Evolutionary conservation across 1,140 invertebrate species (phyloP).

Genomic region (Bombus turneri): DNA sequence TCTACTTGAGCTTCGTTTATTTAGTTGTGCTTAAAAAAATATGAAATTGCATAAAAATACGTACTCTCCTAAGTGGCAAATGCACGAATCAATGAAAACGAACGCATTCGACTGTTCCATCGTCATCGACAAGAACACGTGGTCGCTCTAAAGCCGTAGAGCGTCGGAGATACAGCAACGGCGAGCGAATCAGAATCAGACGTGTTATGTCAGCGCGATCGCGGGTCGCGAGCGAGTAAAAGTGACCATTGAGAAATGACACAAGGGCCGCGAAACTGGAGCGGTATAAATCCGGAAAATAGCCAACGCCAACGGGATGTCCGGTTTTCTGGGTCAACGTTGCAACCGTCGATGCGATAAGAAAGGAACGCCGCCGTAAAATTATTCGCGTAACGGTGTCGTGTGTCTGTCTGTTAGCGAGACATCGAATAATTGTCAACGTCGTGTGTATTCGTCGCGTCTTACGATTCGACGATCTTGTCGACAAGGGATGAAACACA

Average conservation of each 20-base stretch:
- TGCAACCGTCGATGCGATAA: conserved; percentile 13
- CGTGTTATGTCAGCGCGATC: background rate
- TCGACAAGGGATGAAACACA: background rate
- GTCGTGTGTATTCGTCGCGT: background rate
- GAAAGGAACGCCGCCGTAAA: conserved; percentile 28
- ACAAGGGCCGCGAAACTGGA: conserved; percentile 20
- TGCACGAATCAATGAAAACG: too few relatives aligned
- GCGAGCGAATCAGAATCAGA: background rate
- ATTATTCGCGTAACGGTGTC: conserved; percentile 55
- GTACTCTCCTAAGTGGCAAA: too few relatives aligned
- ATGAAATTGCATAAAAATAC: too few relatives aligned
- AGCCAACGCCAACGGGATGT: conserved; percentile 27
- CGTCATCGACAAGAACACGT: too few relatives aligned
- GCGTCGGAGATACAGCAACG: background rate
- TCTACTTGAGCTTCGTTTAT: too few relatives aligned
- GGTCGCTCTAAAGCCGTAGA: too few relatives aligned
- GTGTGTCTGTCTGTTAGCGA: background rate
- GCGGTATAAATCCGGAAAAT: conserved; percentile 50
- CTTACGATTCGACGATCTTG: background rate
- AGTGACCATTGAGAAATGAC: conserved; percentile 39
- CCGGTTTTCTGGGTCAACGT: conserved; percentile 49
- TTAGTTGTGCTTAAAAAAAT: too few relatives aligned
- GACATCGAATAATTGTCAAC: background rate
- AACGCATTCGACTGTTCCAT: too few relatives aligned
- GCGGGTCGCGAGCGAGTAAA: background rate